Evolutionary conservation across 2,113 vertebrate genomes (phyloP).

Genomic region (Vombatus ursinus): DNA sequence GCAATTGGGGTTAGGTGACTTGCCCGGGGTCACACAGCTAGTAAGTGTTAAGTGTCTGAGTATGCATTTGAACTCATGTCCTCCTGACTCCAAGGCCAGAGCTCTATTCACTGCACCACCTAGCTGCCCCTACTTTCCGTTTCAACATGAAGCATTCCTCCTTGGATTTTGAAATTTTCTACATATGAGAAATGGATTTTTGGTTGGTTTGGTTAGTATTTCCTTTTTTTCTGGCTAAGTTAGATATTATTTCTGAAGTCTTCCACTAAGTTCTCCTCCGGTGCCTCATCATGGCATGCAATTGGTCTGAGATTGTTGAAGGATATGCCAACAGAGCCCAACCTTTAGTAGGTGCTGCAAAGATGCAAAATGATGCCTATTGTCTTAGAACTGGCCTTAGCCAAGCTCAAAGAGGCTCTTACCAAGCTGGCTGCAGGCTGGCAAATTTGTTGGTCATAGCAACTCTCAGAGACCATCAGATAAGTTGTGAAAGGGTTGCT

Average conservation of each 20-base stretch:
- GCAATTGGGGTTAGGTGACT: too few species aligned
- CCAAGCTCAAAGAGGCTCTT: not conserved
- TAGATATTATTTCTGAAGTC: not conserved
- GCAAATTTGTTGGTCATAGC: not conserved
- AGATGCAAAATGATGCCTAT: not conserved
- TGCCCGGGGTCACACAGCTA: too few species aligned
- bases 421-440: not conserved
- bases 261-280: not conserved
- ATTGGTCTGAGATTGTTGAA: not conserved
- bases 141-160: constrained; percentile 1
- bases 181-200: not conserved
- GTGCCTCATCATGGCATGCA: not conserved
- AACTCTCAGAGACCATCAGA: not conserved
- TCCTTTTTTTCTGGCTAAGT: not conserved
- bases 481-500: not conserved
- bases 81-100: too few species aligned
- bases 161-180: constrained; percentile 23
- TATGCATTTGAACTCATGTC: too few species aligned
- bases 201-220: not conserved
- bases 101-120: too few species aligned
- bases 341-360: not conserved
- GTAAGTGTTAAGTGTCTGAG: too few species aligned
- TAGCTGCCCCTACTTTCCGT: not conserved
- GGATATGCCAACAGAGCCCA: not conserved
- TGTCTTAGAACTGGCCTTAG: not conserved